phyloP scores from a whole-genome alignment of 2,113 vertebrate species.

The Forbesichthys papilliferus region DNA sequence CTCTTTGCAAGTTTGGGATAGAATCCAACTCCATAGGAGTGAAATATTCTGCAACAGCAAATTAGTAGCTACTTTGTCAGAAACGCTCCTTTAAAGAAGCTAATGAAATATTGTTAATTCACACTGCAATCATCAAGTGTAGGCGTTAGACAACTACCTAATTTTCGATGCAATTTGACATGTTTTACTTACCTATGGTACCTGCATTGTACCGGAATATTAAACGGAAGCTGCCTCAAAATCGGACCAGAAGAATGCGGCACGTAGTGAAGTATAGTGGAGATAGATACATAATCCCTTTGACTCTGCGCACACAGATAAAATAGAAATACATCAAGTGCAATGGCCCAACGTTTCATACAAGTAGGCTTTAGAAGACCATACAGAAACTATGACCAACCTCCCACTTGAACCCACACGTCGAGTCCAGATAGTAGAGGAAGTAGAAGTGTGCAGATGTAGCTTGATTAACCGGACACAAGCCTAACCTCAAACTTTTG shows the following conservation, averaged over 20 bases:
- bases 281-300: conserved; percentile 22
- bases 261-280: conserved; percentile 40
- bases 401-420: conserved; percentile 50
- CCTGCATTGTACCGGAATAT: conserved; percentile 51
- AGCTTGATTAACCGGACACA: conserved; percentile 54
- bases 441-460: conserved; percentile 46
- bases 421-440: conserved; percentile 40
- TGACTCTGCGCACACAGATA: conserved; percentile 38
- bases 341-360: no score
- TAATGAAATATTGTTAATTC: no score
- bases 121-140: no score
- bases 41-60: conserved; percentile 46
- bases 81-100: no score
- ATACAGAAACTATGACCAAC: conserved; percentile 40
- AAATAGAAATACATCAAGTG: background rate
- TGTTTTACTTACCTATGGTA: conserved; percentile 56
- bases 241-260: conserved; percentile 21
- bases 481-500: conserved; percentile 56
- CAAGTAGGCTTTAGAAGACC: background rate
- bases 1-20: conserved; percentile 33
- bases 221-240: conserved; percentile 57
- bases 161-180: background rate
- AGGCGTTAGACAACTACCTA: no score
- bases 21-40: conserved; percentile 57
- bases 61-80: background rate